Percentiles rank a stretch among this genome's conserved stretches.
Conservation (phyloP, 2,113 vertebrate genomes). For the Gadus chalcogrammus region DNA sequence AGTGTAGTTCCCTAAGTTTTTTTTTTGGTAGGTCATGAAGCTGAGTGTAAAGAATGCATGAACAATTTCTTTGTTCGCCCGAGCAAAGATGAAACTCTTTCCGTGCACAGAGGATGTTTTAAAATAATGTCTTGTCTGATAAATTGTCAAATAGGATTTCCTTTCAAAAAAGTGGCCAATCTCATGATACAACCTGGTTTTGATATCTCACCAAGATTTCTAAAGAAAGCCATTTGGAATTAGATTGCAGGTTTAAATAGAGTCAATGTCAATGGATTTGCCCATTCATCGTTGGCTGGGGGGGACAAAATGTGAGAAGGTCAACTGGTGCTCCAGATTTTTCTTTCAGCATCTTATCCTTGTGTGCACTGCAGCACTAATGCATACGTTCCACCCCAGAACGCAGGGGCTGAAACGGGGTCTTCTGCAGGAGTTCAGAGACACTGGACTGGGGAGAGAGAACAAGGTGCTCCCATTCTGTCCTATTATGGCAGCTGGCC, state of each 20-base stretch:
- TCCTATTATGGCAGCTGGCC: slow-evolving; percentile 62
- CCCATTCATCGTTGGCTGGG: slow-evolving; percentile 12
- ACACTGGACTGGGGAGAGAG: slow-evolving; percentile 54
- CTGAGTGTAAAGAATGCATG: no score
- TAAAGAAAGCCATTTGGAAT: no score
- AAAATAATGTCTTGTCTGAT: no score
- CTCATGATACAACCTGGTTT: no score
- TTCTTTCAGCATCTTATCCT: slow-evolving; percentile 22
- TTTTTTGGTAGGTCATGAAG: background rate
- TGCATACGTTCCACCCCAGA: slow-evolving; percentile 43
- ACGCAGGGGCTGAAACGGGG: no score
- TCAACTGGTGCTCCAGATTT: slow-evolving; percentile 41
- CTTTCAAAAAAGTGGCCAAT: no score
- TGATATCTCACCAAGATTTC: no score
- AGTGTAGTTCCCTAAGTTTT: background rate
- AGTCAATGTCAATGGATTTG: slow-evolving; percentile 14
- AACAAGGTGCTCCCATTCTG: slow-evolving; percentile 75
- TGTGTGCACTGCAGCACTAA: slow-evolving; percentile 37
- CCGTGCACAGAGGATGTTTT: no score
- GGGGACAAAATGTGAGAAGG: slow-evolving; percentile 19
- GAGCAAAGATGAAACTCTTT: background rate
- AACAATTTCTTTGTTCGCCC: background rate
- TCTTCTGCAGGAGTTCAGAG: slow-evolving; percentile 26
- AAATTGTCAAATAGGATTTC: no score
- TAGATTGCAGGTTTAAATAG: no score